A percentile compares a stretch with the other conserved stretches of the same genome.
Evolutionary conservation across 2,888 invertebrate species (phyloP).

Genomic region (Xestoiulus laeticollis): DNA sequence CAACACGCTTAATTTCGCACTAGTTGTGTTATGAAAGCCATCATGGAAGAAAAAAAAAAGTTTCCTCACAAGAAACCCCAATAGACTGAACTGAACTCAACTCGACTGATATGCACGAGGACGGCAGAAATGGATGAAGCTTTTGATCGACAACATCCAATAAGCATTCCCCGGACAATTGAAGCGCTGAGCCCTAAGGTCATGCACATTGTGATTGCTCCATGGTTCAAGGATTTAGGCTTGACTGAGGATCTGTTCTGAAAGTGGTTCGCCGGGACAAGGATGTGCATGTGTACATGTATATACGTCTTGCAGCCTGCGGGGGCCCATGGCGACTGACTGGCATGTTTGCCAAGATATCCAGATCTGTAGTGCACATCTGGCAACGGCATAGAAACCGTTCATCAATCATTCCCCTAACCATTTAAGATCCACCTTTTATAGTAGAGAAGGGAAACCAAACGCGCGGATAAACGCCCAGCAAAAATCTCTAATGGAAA

Average conservation of each 20-base stretch:
- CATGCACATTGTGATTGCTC: conserved; percentile 38
- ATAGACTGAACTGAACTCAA: neutral
- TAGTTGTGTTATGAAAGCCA: neutral
- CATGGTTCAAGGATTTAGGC: conserved; percentile 43
- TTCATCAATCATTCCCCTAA: conserved; percentile 39
- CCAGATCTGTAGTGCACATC: conserved; percentile 40
- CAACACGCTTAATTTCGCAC: neutral
- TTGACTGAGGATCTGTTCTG: neutral
- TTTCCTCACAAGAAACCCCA: conserved; percentile 8
- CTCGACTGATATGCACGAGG: conserved; percentile 15
- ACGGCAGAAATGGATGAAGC: neutral
- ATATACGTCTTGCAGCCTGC: conserved; percentile 3
- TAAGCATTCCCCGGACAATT: conserved; percentile 35
- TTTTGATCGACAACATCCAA: conserved; percentile 41
- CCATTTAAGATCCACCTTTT: conserved; percentile 43
- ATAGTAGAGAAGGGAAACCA: conserved; percentile 32
- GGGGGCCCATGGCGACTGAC: conserved; percentile 31
- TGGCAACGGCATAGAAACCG: conserved; percentile 35
- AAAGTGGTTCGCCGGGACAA: conserved; percentile 10
- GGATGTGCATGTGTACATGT: conserved; percentile 3
- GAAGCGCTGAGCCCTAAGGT: neutral
- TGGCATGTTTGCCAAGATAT: conserved; percentile 43
- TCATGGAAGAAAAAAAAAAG: neutral
- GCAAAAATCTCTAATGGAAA: conserved; percentile 37
- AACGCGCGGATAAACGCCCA: neutral